These are phyloP conservation scores for Agrilus cyanescens DNA, from an alignment of 2,888 invertebrate species.

Conservation along the genomic window DNA sequence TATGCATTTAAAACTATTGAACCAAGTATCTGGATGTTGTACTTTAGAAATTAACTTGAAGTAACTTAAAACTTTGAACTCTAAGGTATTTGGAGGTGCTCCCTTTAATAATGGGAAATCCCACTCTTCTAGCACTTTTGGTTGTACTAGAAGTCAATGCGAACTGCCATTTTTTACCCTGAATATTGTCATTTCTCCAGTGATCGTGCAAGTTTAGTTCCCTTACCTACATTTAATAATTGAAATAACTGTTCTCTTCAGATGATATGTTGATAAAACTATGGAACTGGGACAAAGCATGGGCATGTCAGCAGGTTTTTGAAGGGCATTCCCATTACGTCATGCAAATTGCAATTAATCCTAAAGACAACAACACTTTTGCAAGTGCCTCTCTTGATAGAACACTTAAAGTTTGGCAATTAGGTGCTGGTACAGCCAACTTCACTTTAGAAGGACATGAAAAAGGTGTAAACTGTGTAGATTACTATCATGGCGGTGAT, in stretches of 20 bases:
- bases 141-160: too few relatives aligned
- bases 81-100: too few relatives aligned
- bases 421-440: slow-evolving; percentile 94
- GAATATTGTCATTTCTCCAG: too few relatives aligned
- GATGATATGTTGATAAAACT: slow-evolving; percentile 98
- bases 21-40: too few relatives aligned
- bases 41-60: too few relatives aligned
- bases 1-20: too few relatives aligned
- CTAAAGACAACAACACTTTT: slow-evolving; percentile 99
- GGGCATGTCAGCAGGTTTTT: slow-evolving; percentile 96
- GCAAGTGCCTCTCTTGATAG: slow-evolving; percentile 98
- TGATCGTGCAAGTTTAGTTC: too few relatives aligned
- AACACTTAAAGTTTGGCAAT: slow-evolving; percentile 96
- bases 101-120: too few relatives aligned
- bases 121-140: too few relatives aligned
- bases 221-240: too few relatives aligned
- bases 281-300: slow-evolving; percentile 99
- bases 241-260: slow-evolving; percentile 30
- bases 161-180: too few relatives aligned
- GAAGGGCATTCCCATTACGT: slow-evolving; percentile 99
- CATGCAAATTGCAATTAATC: slow-evolving; percentile 99
- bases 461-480: slow-evolving; percentile 98
- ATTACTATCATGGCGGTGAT: slow-evolving; percentile 98
- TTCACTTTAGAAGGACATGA: slow-evolving; percentile 97
- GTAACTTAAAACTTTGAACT: too few relatives aligned